Conservation (phyloP, 2,888 invertebrate species). For the Lucinisca nassula region DNA sequence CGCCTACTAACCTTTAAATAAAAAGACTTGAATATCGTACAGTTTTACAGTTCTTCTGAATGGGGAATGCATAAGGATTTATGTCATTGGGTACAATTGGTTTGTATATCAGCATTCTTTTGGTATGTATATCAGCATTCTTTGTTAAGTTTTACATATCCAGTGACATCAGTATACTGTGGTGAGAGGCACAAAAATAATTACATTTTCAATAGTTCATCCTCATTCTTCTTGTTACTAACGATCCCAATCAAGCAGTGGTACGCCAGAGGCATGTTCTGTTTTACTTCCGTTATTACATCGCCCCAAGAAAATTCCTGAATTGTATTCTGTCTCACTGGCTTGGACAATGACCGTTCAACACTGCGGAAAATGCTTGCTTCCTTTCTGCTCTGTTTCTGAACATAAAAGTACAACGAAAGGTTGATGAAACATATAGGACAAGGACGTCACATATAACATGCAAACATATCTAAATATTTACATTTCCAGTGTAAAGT, state of each 20-base stretch:
- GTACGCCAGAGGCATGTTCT: background rate
- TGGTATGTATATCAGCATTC: background rate
- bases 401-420: background rate
- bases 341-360: background rate
- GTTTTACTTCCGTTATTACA: background rate
- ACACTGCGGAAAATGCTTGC: background rate
- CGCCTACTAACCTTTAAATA: too few species aligned
- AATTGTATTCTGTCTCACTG: background rate
- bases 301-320: background rate
- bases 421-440: too few species aligned
- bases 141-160: background rate
- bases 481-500: too few species aligned
- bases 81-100: too few species aligned
- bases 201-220: background rate
- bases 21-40: too few species aligned
- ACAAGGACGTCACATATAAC: too few species aligned
- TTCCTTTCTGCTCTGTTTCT: background rate
- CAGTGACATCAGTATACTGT: background rate
- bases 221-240: background rate
- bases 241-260: background rate
- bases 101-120: too few species aligned
- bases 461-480: too few species aligned
- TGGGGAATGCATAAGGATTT: background rate
- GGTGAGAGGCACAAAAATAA: background rate
- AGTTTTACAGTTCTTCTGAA: background rate